Evolutionary conservation across 2,888 invertebrate species (phyloP), one percentile per base, ranked within the genome.

Genomic region (Eurytoma adleriae): DNA sequence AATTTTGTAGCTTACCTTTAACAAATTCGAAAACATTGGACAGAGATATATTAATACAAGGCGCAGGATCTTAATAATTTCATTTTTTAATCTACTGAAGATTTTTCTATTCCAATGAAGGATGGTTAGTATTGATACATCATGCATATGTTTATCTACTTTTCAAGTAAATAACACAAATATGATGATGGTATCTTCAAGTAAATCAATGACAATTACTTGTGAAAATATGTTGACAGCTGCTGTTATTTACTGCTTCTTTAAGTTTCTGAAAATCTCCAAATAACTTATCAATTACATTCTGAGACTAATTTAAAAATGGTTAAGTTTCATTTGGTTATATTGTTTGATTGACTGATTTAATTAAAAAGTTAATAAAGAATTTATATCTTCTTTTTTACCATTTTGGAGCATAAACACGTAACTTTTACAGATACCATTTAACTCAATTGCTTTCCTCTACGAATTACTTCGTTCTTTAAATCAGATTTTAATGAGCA

Each of bases 11-110:
- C 83, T 84, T 77, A 87, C 86, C 85, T 87, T 86, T 71, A 85
- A 79, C 40, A 83, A 70, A 67, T 83, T 79, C 79, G 84, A 86
- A 84, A 86, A 85, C 85, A 85, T 86, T 85, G 83, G 85, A 85
- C 85, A 85, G 84, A 83, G 54, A 27, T 52, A 20, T 79, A 13
- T 72, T 70, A 62, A 76, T 68, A 72, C 48, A 48, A 64, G 24
- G 16, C 18, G 3, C 54, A 62, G 71, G 24, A 61, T 74, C 59
- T 48, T 20, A 66, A 74, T 27, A 62, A 69, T 69, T 30, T 50
- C 61, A 74, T 81, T 62, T 12, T 18, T 61, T 68, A 7, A 40
- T 40, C 40, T 40, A 40, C 40, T 10, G 10, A 40, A 40, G 40
- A 10, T 40, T 1, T 40, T 40, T 40, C 10, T 40, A 40, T 10